Evolutionary conservation across 2,888 invertebrate genomes (phyloP), one percentile per base, ranked within the genome.

Genomic region (Temnothorax rugatulus): DNA sequence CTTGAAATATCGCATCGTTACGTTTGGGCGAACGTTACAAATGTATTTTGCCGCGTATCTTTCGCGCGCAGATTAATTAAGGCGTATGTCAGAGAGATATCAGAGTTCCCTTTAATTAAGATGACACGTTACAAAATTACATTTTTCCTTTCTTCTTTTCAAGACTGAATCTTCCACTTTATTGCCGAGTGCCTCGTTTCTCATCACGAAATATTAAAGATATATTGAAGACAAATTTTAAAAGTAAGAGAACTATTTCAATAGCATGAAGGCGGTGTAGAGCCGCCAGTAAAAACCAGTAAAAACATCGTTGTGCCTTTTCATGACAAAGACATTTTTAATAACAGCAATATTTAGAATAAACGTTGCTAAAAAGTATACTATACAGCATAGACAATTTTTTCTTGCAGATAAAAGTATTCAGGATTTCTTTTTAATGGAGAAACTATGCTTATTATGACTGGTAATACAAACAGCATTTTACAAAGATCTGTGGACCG

Each of bases 1-100:
- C 13, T 59, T 61, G 59, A 81, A 81, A 81, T 81, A 81, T 81
- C 38, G 47, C 57, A 15, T 59, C 79, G 57, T 69, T 69, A 71
- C 71, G 57, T 79, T 79, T 47, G 47, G 79, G 18, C 59, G 79
- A 81, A 59, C 47, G 34, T 81, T 81, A 71, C 79, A 71, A 50
- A 81, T 81, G 59, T 71, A 81, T 47, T 71, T 81, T 81, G 21
- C n/a, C 59, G 25, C 79, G 79, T 81, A 59, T 59, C 47, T 73
- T 59, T 81, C 25, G 25, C 18, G n/a, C 41, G 13, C 47, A 59
- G 73, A 81, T 81, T 81, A 81, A 81, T 81, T 81, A 81, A 81
- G 18, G 13, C 25, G 44, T 61, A 38, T 29, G 21, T 21, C 59
- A 71, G 47, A 66, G 25, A 38, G 47, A 59, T 59, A 71, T 71